A percentile compares a stretch with the other conserved stretches of the same genome.
Conservation (phyloP, 2,797 vertebrate genomes). For the Chelidonichthys spinosus region DNA sequence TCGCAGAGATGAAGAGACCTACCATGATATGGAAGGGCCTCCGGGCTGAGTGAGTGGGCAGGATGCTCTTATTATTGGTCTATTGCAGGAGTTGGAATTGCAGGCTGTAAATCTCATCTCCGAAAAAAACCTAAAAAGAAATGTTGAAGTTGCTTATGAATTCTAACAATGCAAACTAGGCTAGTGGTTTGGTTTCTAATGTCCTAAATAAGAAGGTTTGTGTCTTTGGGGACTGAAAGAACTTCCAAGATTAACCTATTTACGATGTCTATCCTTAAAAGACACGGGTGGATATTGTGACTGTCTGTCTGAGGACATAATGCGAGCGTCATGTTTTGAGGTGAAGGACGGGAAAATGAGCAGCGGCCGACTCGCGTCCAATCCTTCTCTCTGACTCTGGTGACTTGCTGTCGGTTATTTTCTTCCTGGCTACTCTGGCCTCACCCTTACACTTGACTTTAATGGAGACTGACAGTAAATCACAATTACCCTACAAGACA, state of each 20-base stretch:
- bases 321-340: conserved; percentile 50
- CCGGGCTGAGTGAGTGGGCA: conserved; percentile 30
- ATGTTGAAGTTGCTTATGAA: neutral
- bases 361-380: conserved; percentile 58
- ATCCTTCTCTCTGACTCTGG: conserved; percentile 43
- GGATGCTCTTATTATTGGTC: conserved; percentile 40
- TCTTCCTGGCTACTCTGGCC: conserved; percentile 51
- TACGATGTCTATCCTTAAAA: neutral
- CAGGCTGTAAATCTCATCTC: neutral
- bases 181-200: conserved; percentile 15
- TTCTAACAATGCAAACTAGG: neutral
- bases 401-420: conserved; percentile 75
- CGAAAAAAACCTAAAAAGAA: neutral
- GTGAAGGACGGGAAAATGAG: conserved; percentile 66
- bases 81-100: conserved; percentile 22
- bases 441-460: conserved; percentile 56
- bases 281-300: neutral
- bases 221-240: neutral
- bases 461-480: conserved; percentile 75
- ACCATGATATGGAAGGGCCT: conserved; percentile 40
- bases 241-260: neutral
- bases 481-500: conserved; percentile 72
- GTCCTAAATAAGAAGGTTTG: conserved; percentile 16
- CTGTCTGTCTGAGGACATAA: conserved; percentile 34
- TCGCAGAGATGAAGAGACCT: conserved; percentile 48